A percentile compares a stretch with the other conserved stretches of the same genome.
phyloP scores from a whole-genome alignment of 2,797 vertebrate genomes.

The Sebastes hopkinsi region DNA sequence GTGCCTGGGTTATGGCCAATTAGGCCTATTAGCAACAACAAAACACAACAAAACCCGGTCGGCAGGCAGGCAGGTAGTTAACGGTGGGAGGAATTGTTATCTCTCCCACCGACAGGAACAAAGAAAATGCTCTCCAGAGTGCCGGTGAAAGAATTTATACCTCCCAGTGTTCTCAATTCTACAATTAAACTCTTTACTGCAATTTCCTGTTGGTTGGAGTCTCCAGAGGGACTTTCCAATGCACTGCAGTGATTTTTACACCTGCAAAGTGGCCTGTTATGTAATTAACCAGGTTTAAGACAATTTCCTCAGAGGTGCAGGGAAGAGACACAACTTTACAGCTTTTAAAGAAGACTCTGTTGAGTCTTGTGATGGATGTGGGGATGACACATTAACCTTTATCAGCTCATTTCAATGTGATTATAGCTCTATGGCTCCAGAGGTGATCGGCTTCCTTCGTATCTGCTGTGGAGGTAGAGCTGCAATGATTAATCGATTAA shows the following conservation, averaged over 20 bases:
- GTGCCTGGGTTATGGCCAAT: constrained; percentile 80
- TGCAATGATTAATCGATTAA: too few relatives aligned
- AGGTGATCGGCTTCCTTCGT: background rate
- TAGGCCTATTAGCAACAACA: constrained; percentile 86
- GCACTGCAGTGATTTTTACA: constrained; percentile 62
- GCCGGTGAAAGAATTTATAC: constrained; percentile 69
- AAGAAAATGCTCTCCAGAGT: constrained; percentile 81
- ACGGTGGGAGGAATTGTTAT: constrained; percentile 83
- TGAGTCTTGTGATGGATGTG: background rate
- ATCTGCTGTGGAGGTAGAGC: too few relatives aligned
- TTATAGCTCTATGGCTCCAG: background rate
- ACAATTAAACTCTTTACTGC: constrained; percentile 78
- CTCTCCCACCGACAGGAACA: constrained; percentile 73
- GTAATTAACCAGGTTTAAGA: constrained; percentile 69
- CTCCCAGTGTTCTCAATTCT: constrained; percentile 77
- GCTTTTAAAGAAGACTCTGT: constrained; percentile 7
- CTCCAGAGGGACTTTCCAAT: constrained; percentile 62
- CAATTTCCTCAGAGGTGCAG: constrained; percentile 35
- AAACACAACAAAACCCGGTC: constrained; percentile 78
- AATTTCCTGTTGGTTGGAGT: constrained; percentile 71
- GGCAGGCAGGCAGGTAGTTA: constrained; percentile 79
- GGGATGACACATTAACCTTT: background rate
- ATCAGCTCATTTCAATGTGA: background rate
- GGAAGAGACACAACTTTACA: constrained; percentile 17
- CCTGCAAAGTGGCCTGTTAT: constrained; percentile 64